A percentile compares a stretch with the other conserved stretches of the same genome.
Evolutionary conservation across 92 coral and sea anemone species (phyloP).

Genomic region (Siderastrea radians): DNA sequence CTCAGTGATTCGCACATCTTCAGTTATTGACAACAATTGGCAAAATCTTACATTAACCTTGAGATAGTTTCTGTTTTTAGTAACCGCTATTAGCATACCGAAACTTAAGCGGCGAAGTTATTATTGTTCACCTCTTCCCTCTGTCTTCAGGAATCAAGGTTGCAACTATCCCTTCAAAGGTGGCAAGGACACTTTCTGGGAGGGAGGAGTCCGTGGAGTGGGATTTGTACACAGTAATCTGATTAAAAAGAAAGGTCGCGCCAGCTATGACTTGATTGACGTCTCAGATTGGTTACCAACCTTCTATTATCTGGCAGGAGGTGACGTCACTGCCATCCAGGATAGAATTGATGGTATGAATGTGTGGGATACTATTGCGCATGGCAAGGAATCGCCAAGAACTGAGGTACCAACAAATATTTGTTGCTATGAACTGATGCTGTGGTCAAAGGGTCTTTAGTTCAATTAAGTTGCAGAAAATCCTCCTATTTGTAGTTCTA

Average conservation of each 20-base stretch:
- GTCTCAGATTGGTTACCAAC: constrained; percentile 99
- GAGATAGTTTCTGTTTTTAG: no score
- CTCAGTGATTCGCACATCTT: no score
- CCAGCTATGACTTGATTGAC: constrained; percentile 92
- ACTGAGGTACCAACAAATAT: constrained; percentile 59
- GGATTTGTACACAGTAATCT: constrained; percentile 94
- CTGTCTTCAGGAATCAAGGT: constrained; percentile 87
- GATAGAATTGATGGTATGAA: constrained; percentile 88
- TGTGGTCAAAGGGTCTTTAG: neutral
- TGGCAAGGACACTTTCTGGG: constrained; percentile 98
- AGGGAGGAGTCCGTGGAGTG: constrained; percentile 99
- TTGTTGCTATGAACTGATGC: neutral
- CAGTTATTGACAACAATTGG: no score
- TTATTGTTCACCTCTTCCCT: no score
- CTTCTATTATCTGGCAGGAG: constrained; percentile 97
- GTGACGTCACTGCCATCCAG: constrained; percentile 85
- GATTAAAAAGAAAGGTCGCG: constrained; percentile 86
- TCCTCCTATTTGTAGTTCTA: no score
- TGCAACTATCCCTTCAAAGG: constrained; percentile 97
- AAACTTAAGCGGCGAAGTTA: neutral
- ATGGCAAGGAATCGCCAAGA: constrained; percentile 86
- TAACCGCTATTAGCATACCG: no score
- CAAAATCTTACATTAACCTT: no score
- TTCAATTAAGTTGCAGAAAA: no score
- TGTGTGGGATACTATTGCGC: constrained; percentile 91